Percentiles rank a stretch among this genome's conserved stretches.
phyloP scores from a whole-genome alignment of 1,140 invertebrate genomes.

The Agrilus planipennis region DNA sequence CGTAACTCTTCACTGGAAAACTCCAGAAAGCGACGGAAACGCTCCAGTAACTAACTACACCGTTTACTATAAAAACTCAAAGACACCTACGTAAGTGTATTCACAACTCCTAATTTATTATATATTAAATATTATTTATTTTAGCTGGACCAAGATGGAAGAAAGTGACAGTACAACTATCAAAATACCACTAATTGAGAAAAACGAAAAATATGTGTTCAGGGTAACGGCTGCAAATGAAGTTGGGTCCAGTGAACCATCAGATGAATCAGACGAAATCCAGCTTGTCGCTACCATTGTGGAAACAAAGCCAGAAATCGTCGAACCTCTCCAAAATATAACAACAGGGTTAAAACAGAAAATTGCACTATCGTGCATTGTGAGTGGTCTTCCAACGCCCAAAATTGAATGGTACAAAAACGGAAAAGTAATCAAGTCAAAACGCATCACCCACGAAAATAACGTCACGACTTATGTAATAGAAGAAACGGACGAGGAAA shows the following conservation, averaged over 20 bases:
- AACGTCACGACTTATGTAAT: slow-evolving; percentile 56
- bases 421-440: slow-evolving; percentile 49
- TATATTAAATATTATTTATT: too few species aligned
- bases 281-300: slow-evolving; percentile 23
- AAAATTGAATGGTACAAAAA: slow-evolving; percentile 70
- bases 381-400: slow-evolving; percentile 72
- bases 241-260: slow-evolving; percentile 2
- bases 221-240: slow-evolving; percentile 3
- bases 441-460: slow-evolving; percentile 48
- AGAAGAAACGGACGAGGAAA: slow-evolving; percentile 50
- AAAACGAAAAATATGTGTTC: slow-evolving; percentile 1
- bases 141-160: too few species aligned
- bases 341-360: slow-evolving; percentile 65
- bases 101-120: too few species aligned
- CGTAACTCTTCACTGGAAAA: slow-evolving; percentile 3
- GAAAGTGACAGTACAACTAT: slow-evolving; percentile 2
- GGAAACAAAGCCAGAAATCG: slow-evolving; percentile 64
- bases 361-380: slow-evolving; percentile 59
- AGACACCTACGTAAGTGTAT: not conserved
- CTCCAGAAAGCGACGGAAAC: slow-evolving; percentile 3
- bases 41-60: slow-evolving; percentile 3
- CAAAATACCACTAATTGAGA: not conserved
- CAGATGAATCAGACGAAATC: not conserved
- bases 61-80: not conserved
- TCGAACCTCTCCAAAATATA: slow-evolving; percentile 63